phyloP scores from a whole-genome alignment of 2,797 vertebrate species.

The Sebastes alutus region DNA sequence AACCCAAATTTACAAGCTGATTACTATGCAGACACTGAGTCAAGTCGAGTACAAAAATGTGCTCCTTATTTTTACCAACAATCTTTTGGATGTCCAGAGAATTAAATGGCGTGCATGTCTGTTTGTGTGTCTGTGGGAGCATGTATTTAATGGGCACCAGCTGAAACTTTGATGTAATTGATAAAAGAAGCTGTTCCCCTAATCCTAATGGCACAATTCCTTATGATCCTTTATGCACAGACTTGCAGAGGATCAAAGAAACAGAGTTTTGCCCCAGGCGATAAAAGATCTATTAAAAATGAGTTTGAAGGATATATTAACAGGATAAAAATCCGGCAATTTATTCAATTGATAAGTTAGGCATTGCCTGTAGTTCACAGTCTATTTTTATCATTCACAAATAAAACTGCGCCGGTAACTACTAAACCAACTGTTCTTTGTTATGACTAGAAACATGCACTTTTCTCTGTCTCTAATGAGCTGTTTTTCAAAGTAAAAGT shows the following conservation, averaged over 20 bases:
- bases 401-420: slow-evolving; percentile 54
- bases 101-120: slow-evolving; percentile 59
- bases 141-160: slow-evolving; percentile 77
- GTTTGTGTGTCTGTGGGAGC: slow-evolving; percentile 47
- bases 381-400: slow-evolving; percentile 70
- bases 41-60: slow-evolving; percentile 62
- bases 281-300: slow-evolving; percentile 84
- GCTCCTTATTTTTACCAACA: slow-evolving; percentile 73
- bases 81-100: slow-evolving; percentile 71
- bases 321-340: slow-evolving; percentile 79
- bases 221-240: slow-evolving; percentile 88
- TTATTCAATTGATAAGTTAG: slow-evolving; percentile 79
- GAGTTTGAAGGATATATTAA: slow-evolving; percentile 83
- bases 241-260: slow-evolving; percentile 85
- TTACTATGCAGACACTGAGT: slow-evolving; percentile 74
- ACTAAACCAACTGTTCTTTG: slow-evolving; percentile 55
- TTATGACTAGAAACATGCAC: slow-evolving; percentile 28
- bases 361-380: slow-evolving; percentile 69
- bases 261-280: slow-evolving; percentile 76
- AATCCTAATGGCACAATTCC: slow-evolving; percentile 84
- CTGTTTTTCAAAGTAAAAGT: slow-evolving; percentile 68
- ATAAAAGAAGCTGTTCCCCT: slow-evolving; percentile 83
- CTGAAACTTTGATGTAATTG: slow-evolving; percentile 85
- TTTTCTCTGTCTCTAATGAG: slow-evolving; percentile 72
- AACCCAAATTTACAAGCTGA: slow-evolving; percentile 79